Percentiles rank a stretch among this genome's conserved stretches.
Evolutionary conservation across 2,113 vertebrate genomes (phyloP).

Genomic region (Scophthalmus maximus): DNA sequence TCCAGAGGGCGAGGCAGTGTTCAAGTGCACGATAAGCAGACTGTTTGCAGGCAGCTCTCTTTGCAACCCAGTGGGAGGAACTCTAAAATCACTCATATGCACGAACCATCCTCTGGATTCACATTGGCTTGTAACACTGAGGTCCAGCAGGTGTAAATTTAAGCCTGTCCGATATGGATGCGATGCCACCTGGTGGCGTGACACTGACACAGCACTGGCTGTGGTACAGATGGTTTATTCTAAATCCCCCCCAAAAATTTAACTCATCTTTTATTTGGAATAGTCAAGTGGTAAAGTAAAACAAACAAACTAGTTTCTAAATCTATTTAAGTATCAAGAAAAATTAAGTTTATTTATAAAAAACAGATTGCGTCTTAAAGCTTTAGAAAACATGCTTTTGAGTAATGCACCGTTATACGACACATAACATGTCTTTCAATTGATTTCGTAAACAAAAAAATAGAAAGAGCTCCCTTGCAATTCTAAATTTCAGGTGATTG

Average conservation of each 20-base stretch:
- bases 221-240: background rate
- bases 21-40: background rate
- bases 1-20: background rate
- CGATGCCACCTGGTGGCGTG: constrained; percentile 40
- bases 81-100: background rate
- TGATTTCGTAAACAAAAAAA: background rate
- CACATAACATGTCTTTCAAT: too few species aligned
- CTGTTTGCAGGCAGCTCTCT: background rate
- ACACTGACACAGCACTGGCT: background rate
- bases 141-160: background rate
- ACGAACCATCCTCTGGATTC: too few species aligned
- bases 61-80: background rate
- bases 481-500: background rate
- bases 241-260: too few species aligned
- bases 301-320: too few species aligned
- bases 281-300: too few species aligned
- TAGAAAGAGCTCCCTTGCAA: background rate
- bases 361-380: constrained; percentile 1
- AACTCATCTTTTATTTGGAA: too few species aligned
- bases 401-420: too few species aligned
- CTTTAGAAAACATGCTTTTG: too few species aligned
- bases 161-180: background rate
- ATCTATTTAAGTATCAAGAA: background rate
- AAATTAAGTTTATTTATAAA: constrained; percentile 24
- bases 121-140: too few species aligned